Evolutionary conservation across 2,797 vertebrate genomes (phyloP).

Genomic region (Lophura swinhoii): DNA sequence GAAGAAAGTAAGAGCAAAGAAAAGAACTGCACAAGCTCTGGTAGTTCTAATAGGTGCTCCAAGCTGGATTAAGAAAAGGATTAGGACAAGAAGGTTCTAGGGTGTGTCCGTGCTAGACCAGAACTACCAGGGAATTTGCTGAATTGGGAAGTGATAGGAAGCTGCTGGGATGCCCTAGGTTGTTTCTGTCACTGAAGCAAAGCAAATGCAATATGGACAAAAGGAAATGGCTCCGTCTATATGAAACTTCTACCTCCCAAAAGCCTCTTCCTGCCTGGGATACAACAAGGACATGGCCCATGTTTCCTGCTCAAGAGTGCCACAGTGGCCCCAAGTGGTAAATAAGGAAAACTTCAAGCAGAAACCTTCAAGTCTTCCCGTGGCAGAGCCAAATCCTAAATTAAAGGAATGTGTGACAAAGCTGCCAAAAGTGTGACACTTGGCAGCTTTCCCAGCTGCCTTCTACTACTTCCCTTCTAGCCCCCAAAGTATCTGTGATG

Average conservation of each 20-base stretch:
- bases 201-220: not conserved
- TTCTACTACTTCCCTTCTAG: slow-evolving; percentile 64
- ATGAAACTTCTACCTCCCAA: not conserved
- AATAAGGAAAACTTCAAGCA: slow-evolving; percentile 39
- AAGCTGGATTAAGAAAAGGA: not conserved
- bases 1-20: not conserved
- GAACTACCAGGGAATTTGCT: not conserved
- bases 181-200: not conserved
- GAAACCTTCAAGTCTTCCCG: not conserved
- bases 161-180: not conserved
- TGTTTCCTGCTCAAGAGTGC: slow-evolving; percentile 41
- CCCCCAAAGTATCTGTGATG: slow-evolving; percentile 50
- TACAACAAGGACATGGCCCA: not conserved
- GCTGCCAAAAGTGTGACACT: slow-evolving; percentile 67
- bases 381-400: slow-evolving; percentile 21
- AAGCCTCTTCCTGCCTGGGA: not conserved
- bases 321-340: slow-evolving; percentile 69
- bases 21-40: not conserved
- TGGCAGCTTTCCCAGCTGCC: slow-evolving; percentile 61
- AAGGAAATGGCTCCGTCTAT: not conserved
- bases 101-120: not conserved
- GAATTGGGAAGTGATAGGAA: not conserved
- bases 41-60: not conserved
- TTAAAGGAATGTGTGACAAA: slow-evolving; percentile 63
- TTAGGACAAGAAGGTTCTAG: not conserved